phyloP scores from a whole-genome alignment of 2,888 invertebrate genomes.

The Tridacna crocea region DNA sequence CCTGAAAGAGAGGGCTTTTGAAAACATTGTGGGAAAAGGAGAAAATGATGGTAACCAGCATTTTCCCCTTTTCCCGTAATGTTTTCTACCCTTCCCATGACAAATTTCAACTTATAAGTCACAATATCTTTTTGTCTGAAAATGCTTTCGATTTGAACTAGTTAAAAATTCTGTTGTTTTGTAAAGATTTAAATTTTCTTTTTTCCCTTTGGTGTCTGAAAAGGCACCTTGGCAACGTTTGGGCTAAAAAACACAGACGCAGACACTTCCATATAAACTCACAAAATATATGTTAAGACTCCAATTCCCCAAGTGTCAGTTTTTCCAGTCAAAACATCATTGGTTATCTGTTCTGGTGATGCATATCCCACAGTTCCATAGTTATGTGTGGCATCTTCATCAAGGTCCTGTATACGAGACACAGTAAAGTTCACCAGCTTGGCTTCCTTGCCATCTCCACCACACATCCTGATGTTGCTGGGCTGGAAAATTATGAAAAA shows the following conservation, averaged over 20 bases:
- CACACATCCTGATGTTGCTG: constrained; percentile 96
- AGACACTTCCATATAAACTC: constrained; percentile 59
- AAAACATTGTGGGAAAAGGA: constrained; percentile 2
- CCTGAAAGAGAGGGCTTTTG: too few relatives aligned
- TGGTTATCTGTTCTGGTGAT: constrained; percentile 95
- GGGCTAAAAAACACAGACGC: too few relatives aligned
- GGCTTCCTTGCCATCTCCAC: constrained; percentile 87
- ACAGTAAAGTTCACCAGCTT: constrained; percentile 97
- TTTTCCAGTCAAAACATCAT: constrained; percentile 94
- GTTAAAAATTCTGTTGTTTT: too few relatives aligned
- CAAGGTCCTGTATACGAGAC: constrained; percentile 86
- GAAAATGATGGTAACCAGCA: neutral
- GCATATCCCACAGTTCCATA: constrained; percentile 83
- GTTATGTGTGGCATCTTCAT: constrained; percentile 73
- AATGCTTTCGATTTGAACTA: too few relatives aligned
- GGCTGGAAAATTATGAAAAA: constrained; percentile 87
- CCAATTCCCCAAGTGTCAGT: constrained; percentile 85
- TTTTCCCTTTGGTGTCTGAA: too few relatives aligned
- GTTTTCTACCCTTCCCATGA: too few relatives aligned
- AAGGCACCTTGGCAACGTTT: too few relatives aligned
- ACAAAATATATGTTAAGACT: constrained; percentile 82
- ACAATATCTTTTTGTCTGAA: too few relatives aligned
- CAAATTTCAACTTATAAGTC: too few relatives aligned
- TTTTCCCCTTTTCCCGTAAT: neutral
- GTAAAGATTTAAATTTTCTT: too few relatives aligned